Evolutionary conservation across 2,888 invertebrate species (phyloP).

Genomic region (Apotomis betuletana): DNA sequence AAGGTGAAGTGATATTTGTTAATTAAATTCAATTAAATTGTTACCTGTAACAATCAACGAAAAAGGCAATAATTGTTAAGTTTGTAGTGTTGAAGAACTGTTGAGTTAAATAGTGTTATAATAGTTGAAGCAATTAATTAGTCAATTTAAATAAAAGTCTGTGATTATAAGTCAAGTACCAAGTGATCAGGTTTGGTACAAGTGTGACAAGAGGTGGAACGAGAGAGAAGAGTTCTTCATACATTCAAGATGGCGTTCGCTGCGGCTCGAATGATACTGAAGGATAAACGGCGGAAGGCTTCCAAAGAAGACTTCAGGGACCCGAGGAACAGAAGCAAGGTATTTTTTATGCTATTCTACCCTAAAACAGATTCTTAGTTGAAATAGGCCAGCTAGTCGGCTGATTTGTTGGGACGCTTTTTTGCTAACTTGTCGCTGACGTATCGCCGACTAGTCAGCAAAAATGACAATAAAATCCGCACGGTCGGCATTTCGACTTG

Average conservation of each 20-base stretch:
- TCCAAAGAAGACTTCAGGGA: slow-evolving; percentile 91
- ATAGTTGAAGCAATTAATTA: slow-evolving; percentile 47
- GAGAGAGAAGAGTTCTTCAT: slow-evolving; percentile 47
- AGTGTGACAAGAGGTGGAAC: slow-evolving; percentile 50
- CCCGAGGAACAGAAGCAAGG: slow-evolving; percentile 91
- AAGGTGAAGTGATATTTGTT: slow-evolving; percentile 42
- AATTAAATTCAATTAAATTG: slow-evolving; percentile 47
- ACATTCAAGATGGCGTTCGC: slow-evolving; percentile 89
- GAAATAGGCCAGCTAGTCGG: too few species aligned
- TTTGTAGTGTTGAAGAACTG: slow-evolving; percentile 52
- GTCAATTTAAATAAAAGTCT: slow-evolving; percentile 50
- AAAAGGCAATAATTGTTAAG: slow-evolving; percentile 62
- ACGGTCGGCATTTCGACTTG: too few species aligned
- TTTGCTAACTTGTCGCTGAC: too few species aligned
- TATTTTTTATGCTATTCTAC: slow-evolving; percentile 62
- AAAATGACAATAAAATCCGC: too few species aligned
- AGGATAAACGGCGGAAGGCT: slow-evolving; percentile 91
- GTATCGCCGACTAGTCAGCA: too few species aligned
- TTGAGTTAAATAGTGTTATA: slow-evolving; percentile 47
- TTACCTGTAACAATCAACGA: slow-evolving; percentile 55
- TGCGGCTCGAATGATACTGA: slow-evolving; percentile 92
- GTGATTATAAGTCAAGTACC: slow-evolving; percentile 44
- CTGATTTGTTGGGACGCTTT: too few species aligned
- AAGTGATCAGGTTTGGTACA: background rate
- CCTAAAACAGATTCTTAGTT: background rate